phyloP scores from a whole-genome alignment of 2,888 invertebrate genomes.

The Ornithoptera alexandrae region DNA sequence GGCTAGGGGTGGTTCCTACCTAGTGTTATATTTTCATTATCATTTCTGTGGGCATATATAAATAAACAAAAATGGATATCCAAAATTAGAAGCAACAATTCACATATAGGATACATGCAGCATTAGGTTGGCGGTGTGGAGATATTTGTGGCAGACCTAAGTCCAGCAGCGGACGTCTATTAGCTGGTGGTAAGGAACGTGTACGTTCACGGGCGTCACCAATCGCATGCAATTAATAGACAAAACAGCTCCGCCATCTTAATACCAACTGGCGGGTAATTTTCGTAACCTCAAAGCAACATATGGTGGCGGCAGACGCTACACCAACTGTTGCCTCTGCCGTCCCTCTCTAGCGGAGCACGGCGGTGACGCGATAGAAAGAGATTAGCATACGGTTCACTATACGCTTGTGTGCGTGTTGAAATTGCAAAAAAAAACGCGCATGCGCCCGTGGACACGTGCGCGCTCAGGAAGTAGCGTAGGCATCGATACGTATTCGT shows the following conservation, averaged over 20 bases:
- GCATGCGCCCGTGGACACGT: slow-evolving; percentile 62
- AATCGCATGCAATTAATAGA: slow-evolving; percentile 62
- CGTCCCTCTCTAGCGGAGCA: slow-evolving; percentile 46
- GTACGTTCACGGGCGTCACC: slow-evolving; percentile 43
- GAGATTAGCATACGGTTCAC: slow-evolving; percentile 62
- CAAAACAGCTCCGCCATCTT: slow-evolving; percentile 58
- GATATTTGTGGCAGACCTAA: too few relatives aligned
- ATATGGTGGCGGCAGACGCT: slow-evolving; percentile 78
- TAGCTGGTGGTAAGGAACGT: background rate
- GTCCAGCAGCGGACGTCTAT: too few relatives aligned
- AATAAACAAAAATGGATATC: too few relatives aligned
- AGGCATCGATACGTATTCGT: slow-evolving; percentile 74
- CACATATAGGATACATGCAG: too few relatives aligned
- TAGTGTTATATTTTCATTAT: too few relatives aligned
- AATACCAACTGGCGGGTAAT: slow-evolving; percentile 61
- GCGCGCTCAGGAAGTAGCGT: slow-evolving; percentile 66
- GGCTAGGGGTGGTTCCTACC: too few relatives aligned
- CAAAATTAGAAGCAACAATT: too few relatives aligned
- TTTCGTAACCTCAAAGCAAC: slow-evolving; percentile 76
- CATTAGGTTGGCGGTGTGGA: too few relatives aligned
- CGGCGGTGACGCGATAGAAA: slow-evolving; percentile 39
- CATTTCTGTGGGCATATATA: too few relatives aligned
- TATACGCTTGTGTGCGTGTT: slow-evolving; percentile 74
- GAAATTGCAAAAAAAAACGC: slow-evolving; percentile 71
- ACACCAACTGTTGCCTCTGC: slow-evolving; percentile 69